Base-by-base conservation (phyloP, 1,140 invertebrate genomes). In the Bombus impatiens region DNA sequence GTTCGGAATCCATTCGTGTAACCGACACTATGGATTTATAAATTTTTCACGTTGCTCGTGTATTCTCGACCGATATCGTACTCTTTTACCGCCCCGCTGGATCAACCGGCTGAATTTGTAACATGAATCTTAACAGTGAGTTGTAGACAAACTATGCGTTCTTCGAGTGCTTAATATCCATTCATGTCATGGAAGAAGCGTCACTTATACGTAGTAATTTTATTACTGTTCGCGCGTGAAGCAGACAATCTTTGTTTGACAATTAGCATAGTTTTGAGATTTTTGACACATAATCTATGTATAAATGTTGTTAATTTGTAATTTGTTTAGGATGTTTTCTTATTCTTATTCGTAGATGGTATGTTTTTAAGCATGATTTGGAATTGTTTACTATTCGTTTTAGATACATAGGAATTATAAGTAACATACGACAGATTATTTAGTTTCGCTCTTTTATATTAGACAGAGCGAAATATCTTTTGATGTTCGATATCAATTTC, bases 131-230 rank as follows among this genome's bases (percentile, higher is more conserved):
- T 53, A 71, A 81, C 37, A 57, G 2, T n/a, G 13, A 67, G 15
- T 4, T 3, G 6, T 44, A 8, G 32, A 72, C 42, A 44, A 82
- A 35, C 37, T 74, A 71, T n/a, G n/a, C 12, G 37, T n/a, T n/a
- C 47, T 57, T 81, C 68, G 37, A 40, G 6, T 42, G 15, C 37
- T 74, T 82, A 72, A 74, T 40, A 72, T 74, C 35, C 15, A 13
- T 40, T 40, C 22, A 4, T 42, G 5, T n/a, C 1, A 22, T n/a
- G 68, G 22, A 25, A 18, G 47, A 74, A 62, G n/a, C 53, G 47
- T 28, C n/a, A 74, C 18, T 81, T 72, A 1, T n/a, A 15, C 10
- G 10, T 22, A 22, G 9, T 72, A 59, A 59, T 72, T 8, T 81
- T 32, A 28, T 37, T 32, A 81, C 44, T 71, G 72, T 74, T 74